A percentile compares a stretch with the other conserved stretches of the same genome.
phyloP scores from a whole-genome alignment of 1,140 invertebrate species.

The Cylas formicarius region DNA sequence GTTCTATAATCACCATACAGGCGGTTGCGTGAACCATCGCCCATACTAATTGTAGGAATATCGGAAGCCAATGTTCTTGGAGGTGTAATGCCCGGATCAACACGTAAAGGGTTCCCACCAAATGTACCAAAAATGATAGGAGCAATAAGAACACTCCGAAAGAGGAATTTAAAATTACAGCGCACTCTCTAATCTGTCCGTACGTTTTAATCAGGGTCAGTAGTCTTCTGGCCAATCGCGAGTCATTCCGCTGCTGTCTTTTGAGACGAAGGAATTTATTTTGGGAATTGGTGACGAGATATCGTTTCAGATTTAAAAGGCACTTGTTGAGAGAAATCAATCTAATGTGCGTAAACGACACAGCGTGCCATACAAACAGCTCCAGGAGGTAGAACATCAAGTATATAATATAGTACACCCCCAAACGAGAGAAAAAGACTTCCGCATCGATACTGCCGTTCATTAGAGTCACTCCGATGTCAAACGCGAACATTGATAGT shows the following conservation, averaged over 20 bases:
- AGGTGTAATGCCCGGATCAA: conserved; percentile 56
- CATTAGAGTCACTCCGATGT: conserved; percentile 19
- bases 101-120: conserved; percentile 66
- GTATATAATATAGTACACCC: conserved; percentile 20
- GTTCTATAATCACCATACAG: conserved; percentile 58
- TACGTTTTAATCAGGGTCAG: conserved; percentile 6
- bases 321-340: conserved; percentile 13
- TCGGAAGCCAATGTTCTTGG: conserved; percentile 40
- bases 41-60: conserved; percentile 55
- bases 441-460: too few relatives aligned
- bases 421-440: conserved; percentile 13
- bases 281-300: conserved; percentile 1
- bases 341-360: conserved; percentile 17
- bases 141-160: conserved; percentile 43
- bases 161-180: conserved; percentile 5
- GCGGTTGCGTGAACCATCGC: conserved; percentile 54
- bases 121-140: conserved; percentile 58
- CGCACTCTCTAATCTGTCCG: conserved; percentile 8
- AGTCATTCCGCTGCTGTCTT: too few relatives aligned
- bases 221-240: conserved; percentile 7
- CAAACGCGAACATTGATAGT: conserved; percentile 13
- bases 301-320: conserved; percentile 1
- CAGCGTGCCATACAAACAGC: conserved; percentile 21
- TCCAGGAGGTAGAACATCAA: conserved; percentile 18
- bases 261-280: too few relatives aligned